Evolutionary conservation across 2,888 invertebrate genomes (phyloP), one percentile per base, ranked within the genome.

Genomic region (Crocallis elinguaria): DNA sequence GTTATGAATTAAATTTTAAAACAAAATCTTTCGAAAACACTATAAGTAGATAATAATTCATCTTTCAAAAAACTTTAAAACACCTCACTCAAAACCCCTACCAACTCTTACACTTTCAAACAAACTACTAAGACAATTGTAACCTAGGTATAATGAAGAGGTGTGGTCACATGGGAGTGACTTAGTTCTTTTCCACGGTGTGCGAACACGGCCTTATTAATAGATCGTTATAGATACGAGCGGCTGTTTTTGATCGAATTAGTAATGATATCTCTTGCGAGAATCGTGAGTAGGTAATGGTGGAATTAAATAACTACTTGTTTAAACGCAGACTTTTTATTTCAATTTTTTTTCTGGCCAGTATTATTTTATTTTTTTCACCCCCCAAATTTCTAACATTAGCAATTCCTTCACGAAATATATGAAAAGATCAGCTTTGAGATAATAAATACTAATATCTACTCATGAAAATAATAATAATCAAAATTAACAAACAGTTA

Each of bases 131-230:
- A 69, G 67, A 67, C 70, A 73, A 77, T 76, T 64, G 71, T 67
- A 60, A 59, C 69, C 67, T 64, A 64, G 57, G 67, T 49, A 50
- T 79, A 76, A 73, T 75, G 68, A 63, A 71, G 78, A 77, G 87
- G 87, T 86, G 87, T 79, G 75, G 74, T 65, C 64, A 64, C 42
- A 71, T 84, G 82, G 88, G 87, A 84, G 87, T 84, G 82, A 75
- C 75, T 76, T 54, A 44, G 51, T 62, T 71, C 69, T 74, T 74
- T 69, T 73, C 70, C 78, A 83, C 78, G 86, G 78, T 82, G 54
- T 52, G 51, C 84, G 82, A 72, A 58, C 80, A 81, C 71, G 54
- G 55, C 66, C 58, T 65, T 64, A 66, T 36, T 33, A 35, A 50
- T 51, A 61, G 49, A 55, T 50, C 67, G 58, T 41, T 37, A 52